Conservation (phyloP, 2,888 invertebrate species). For the Congeria kusceri region DNA sequence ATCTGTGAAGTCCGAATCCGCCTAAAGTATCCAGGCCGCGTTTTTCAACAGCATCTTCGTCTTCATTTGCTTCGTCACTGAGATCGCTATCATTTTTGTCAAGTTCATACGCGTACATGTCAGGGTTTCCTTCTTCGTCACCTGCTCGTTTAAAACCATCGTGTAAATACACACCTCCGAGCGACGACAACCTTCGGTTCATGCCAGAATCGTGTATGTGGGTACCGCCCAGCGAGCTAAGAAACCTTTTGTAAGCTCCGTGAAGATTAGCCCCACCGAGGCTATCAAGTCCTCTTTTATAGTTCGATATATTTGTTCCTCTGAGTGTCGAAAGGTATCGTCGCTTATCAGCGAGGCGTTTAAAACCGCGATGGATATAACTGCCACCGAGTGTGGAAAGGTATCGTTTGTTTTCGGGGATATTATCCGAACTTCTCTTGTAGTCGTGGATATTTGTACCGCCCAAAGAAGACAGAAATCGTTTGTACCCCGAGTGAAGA, state of each 20-base stretch:
- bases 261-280: conserved; percentile 49
- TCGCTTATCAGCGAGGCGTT: conserved; percentile 37
- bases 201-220: conserved; percentile 36
- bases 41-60: conserved; percentile 23
- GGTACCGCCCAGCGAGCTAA: conserved; percentile 48
- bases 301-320: conserved; percentile 22
- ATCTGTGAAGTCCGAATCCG: conserved; percentile 41
- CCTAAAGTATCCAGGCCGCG: conserved; percentile 40
- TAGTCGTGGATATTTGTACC: conserved; percentile 39
- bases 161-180: conserved; percentile 44
- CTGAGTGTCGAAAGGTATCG: conserved; percentile 41
- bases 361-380: conserved; percentile 47
- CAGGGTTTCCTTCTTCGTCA: conserved; percentile 33
- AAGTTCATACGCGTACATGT: conserved; percentile 26
- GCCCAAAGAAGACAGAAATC: conserved; percentile 39
- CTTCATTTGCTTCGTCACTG: conserved; percentile 1
- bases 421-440: conserved; percentile 40
- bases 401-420: conserved; percentile 46
- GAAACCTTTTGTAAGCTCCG: conserved; percentile 39
- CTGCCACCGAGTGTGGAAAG: conserved; percentile 48
- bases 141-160: conserved; percentile 32
- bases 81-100: not conserved
- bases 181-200: conserved; percentile 38
- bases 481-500: conserved; percentile 45
- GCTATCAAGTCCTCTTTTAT: conserved; percentile 32